Percentiles rank a stretch among this genome's conserved stretches.
phyloP scores from a whole-genome alignment of 2,888 invertebrate genomes.

The Leistus spinibarbis region DNA sequence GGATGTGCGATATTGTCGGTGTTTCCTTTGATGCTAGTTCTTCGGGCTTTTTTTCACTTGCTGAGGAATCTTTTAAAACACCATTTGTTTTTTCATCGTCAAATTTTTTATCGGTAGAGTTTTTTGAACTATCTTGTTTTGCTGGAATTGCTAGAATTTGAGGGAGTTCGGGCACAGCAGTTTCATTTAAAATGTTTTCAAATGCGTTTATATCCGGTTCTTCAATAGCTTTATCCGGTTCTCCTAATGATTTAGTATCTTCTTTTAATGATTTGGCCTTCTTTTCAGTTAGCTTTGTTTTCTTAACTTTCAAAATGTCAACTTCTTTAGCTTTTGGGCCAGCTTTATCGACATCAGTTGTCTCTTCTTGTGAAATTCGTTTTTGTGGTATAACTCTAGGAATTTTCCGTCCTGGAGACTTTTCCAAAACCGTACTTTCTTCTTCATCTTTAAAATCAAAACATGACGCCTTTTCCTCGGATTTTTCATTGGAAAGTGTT shows the following conservation, averaged over 20 bases:
- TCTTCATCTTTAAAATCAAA: constrained; percentile 82
- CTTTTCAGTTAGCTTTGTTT: background rate
- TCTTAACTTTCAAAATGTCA: constrained; percentile 47
- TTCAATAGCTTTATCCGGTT: constrained; percentile 16
- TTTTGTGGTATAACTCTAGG: constrained; percentile 62
- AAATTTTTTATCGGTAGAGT: constrained; percentile 17
- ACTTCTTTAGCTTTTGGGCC: constrained; percentile 42
- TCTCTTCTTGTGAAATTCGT: constrained; percentile 36
- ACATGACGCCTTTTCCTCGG: constrained; percentile 64
- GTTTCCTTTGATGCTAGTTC: constrained; percentile 12
- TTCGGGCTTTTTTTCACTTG: constrained; percentile 1
- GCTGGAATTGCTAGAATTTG: constrained; percentile 57
- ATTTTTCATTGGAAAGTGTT: constrained; percentile 28
- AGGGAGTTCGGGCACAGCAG: constrained; percentile 64
- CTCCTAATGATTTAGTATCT: constrained; percentile 40
- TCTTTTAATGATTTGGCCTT: constrained; percentile 42
- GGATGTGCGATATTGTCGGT: constrained; percentile 46
- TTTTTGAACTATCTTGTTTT: constrained; percentile 47
- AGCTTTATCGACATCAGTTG: constrained; percentile 24
- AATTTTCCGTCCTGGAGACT: constrained; percentile 66
- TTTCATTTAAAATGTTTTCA: constrained; percentile 66
- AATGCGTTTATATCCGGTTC: constrained; percentile 61
- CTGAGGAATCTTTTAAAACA: constrained; percentile 23
- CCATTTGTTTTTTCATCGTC: constrained; percentile 36
- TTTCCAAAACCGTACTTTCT: constrained; percentile 61